These are phyloP conservation scores for Zaprionus ghesquierei DNA, from an alignment of 1,140 invertebrate species.

Conservation along the genomic window DNA sequence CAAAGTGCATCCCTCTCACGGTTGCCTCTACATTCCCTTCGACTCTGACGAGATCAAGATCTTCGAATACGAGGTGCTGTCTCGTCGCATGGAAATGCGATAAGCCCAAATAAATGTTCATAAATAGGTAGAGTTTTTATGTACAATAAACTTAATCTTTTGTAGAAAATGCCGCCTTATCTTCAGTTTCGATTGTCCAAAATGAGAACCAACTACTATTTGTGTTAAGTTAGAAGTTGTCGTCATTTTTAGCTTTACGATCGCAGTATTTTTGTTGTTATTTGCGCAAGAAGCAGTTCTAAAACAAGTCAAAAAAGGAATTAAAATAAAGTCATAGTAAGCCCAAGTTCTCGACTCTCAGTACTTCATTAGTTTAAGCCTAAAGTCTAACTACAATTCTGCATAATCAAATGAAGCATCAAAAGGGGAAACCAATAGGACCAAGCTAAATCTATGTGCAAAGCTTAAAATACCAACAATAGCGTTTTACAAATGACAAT, in stretches of 20 bases:
- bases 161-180: conserved; percentile 29
- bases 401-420: conserved; percentile 16
- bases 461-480: conserved; percentile 51
- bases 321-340: conserved; percentile 11
- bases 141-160: conserved; percentile 39
- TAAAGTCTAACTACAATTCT: conserved; percentile 64
- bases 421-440: conserved; percentile 66
- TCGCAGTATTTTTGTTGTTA: conserved; percentile 46
- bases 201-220: not conserved
- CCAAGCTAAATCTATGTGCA: conserved; percentile 64
- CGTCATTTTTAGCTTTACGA: conserved; percentile 5
- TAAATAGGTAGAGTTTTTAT: conserved; percentile 29
- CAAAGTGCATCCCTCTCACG: conserved; percentile 89
- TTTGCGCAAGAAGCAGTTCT: conserved; percentile 51
- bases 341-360: conserved; percentile 52
- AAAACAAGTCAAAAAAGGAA: conserved; percentile 55
- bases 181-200: not conserved
- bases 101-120: conserved; percentile 29
- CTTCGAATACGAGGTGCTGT: conserved; percentile 70
- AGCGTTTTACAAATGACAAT: conserved; percentile 48
- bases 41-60: conserved; percentile 85
- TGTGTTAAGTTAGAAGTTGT: not conserved
- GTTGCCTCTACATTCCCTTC: conserved; percentile 88
- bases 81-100: conserved; percentile 46
- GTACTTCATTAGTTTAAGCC: conserved; percentile 45